Evolutionary conservation across 2,888 invertebrate species (phyloP).

Genomic region (Mellilla xanthometata): DNA sequence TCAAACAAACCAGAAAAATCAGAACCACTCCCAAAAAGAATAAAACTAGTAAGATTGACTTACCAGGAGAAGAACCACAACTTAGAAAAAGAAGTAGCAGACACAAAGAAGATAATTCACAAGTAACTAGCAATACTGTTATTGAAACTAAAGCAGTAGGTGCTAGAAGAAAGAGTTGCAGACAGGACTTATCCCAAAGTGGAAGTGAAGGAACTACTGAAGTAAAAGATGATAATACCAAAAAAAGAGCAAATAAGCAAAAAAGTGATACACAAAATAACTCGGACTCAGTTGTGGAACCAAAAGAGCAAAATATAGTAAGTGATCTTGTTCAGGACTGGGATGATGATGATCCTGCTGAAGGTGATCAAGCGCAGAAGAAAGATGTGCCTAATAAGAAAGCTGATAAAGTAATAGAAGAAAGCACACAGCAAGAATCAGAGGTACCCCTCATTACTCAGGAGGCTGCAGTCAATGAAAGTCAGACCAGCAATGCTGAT

Average conservation of each 20-base stretch:
- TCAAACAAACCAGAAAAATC: constrained; percentile 37
- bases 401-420: constrained; percentile 14
- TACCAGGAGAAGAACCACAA: constrained; percentile 28
- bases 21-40: constrained; percentile 12
- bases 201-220: neutral
- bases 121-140: constrained; percentile 1
- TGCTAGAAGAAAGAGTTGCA: constrained; percentile 29
- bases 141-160: constrained; percentile 38
- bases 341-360: constrained; percentile 67
- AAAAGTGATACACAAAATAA: constrained; percentile 10
- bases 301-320: constrained; percentile 61
- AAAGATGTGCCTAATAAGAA: too few relatives aligned
- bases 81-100: neutral
- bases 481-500: constrained; percentile 35
- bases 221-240: constrained; percentile 27
- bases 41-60: constrained; percentile 19
- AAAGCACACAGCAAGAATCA: constrained; percentile 37
- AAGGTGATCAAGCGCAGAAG: constrained; percentile 38
- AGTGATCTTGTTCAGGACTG: constrained; percentile 81
- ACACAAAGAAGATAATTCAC: constrained; percentile 10
- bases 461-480: constrained; percentile 37
- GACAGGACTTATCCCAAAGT: neutral
- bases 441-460: constrained; percentile 37
- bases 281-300: constrained; percentile 15
- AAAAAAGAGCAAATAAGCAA: constrained; percentile 8